Evolutionary conservation across 2,888 invertebrate genomes (phyloP), one percentile per base, ranked within the genome.

Genomic region (Athripsodes cinereus): DNA sequence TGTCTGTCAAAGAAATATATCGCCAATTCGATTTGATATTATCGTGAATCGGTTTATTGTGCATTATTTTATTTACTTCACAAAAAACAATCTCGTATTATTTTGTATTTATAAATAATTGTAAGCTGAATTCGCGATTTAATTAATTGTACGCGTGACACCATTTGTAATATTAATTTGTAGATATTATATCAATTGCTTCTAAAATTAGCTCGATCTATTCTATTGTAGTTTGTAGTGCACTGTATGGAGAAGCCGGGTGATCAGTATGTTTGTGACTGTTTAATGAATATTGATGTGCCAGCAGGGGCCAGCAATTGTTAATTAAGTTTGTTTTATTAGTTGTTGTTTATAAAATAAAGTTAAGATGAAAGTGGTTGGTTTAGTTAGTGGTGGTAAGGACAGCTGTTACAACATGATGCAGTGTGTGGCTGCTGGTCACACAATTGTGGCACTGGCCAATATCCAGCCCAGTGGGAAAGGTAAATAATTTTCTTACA

Each of bases 321-420:
- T 52, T 52, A 11, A 19, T 26, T 16, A 2, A 40, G 35, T 20
- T 21, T 50, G 35, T 51, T 48, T 19, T 18, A 18, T 19, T 18
- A 19, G 18, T 21, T 26, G 16, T 11, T n/a, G 40, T 40, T 40
- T 6, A 31, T 31, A 13, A 40, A 40, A n/a, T 16, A 26, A 26
- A 26, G 13, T 16, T n/a, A 84, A 79, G 71, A 93, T 93, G 93
- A 89, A 84, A 78, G 90, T 90, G 66, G 90, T 92, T 67, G 92
- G 91, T 63, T 80, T 94, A 75, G 84, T 94, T 66, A 98, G 97
- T 78, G 99, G 99, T 67, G 99, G 99, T 67, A 99, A 99, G 79
- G 99, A 99, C 80, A 98, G 97, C 80, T 96, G 95, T 78, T 99
- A 92, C 80, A 98, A 97, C 74, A 91, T 99, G 90, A 89, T 98